Evolutionary conservation across 2,113 vertebrate genomes (phyloP).

Genomic region (Callithrix jacchus): DNA sequence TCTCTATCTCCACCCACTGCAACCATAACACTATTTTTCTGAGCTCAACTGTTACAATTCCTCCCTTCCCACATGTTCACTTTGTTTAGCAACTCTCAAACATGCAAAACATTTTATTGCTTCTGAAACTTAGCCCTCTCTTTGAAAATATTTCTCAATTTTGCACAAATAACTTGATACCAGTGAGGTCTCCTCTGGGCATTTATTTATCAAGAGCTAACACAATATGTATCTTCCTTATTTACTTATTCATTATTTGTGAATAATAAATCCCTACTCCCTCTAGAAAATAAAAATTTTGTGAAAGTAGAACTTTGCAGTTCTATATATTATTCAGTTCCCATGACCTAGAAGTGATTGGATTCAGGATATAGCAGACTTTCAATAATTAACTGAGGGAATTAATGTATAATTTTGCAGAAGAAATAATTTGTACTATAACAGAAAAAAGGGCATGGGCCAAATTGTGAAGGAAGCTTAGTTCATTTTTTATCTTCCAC

Average conservation of each 20-base stretch:
- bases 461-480: background rate
- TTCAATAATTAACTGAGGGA: background rate
- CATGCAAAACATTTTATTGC: background rate
- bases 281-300: background rate
- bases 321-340: background rate
- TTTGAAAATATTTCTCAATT: background rate
- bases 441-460: background rate
- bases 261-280: background rate
- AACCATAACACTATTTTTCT: background rate
- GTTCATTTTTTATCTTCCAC: background rate
- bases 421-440: background rate
- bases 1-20: background rate
- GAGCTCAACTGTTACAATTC: background rate
- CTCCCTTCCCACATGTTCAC: background rate
- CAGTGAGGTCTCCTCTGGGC: background rate
- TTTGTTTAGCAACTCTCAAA: background rate
- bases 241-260: background rate
- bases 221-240: background rate
- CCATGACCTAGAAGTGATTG: background rate
- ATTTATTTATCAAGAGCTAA: background rate
- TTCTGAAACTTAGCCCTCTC: background rate
- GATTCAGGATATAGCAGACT: background rate
- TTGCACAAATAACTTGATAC: background rate
- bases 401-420: background rate
- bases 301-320: background rate